Evolutionary conservation across 2,888 invertebrate genomes (phyloP), one percentile per base, ranked within the genome.

Genomic region (Drosophila anomelani): DNA sequence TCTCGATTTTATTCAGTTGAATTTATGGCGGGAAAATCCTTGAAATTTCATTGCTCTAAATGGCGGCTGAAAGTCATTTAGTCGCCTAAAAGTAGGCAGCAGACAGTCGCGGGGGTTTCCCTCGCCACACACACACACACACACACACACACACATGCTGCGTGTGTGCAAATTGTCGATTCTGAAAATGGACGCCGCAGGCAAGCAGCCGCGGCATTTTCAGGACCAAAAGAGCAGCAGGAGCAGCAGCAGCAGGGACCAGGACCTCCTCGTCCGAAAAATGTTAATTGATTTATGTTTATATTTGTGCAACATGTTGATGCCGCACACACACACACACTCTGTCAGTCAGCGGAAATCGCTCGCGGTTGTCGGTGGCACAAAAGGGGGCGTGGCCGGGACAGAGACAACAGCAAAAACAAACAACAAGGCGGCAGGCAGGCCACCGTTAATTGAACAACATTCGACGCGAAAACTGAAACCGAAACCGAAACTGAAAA

Each of bases 201-300:
- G 86, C 80, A 17, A 56, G 12, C 53, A 39, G 53, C 23, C 64
- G 55, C 49, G 43, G 38, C 34, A 44, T 56, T 61, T 56, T n/a
- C 43, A 29, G 44, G 17, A 36, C 23, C 38, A 46, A 17, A 23
- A 51, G 34, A 43, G 60, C 56, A 47, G 47, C 46, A 23, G 44
- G 10, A 41, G 17, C 10, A 41, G 9, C 39, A n/a, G n/a, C 1
- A 1, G 1, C 38, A 38, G 38, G n/a, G 3, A 7, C 9, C 10
- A 56, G 60, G 34, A 56, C 56, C n/a, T 41, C 32, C 23, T 34
- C 55, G 41, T 41, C 36, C 68, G 77, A 67, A 80, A 84, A 84
- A 81, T 88, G 87, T 84, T 88, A 85, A 85, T 85, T 85, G 85
- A 85, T 85, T 85, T 88, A 88, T 85, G 85, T 85, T 88, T 85